Evolutionary conservation across 2,797 vertebrate genomes (phyloP).

Genomic region (Aulostomus chinensis): DNA sequence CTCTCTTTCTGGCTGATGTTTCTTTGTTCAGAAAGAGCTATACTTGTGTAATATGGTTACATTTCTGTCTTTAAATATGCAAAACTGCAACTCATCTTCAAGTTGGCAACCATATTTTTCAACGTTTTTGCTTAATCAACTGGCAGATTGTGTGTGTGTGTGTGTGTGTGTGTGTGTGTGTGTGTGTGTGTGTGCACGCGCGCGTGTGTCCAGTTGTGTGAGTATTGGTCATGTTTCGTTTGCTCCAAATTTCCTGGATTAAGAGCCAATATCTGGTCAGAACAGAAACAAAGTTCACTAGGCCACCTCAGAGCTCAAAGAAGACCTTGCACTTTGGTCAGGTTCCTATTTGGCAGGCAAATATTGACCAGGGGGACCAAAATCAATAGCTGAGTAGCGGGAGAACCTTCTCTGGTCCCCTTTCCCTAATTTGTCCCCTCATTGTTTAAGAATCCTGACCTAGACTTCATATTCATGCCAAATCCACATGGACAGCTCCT

Average conservation of each 20-base stretch:
- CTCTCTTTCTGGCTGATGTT: too few relatives aligned
- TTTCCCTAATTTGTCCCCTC: not conserved
- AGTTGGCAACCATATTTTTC: too few relatives aligned
- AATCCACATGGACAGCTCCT: not conserved
- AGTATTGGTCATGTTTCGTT: too few relatives aligned
- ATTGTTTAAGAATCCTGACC: not conserved
- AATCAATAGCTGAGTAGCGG: slow-evolving; percentile 49
- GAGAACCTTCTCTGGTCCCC: slow-evolving; percentile 1
- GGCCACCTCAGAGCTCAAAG: not conserved
- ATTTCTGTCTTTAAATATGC: too few relatives aligned
- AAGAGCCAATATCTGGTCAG: slow-evolving; percentile 4
- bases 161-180: too few relatives aligned
- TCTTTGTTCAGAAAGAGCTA: too few relatives aligned
- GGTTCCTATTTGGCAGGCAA: slow-evolving; percentile 48
- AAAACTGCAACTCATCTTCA: too few relatives aligned
- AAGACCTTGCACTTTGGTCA: slow-evolving; percentile 53
- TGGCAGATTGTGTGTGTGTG: too few relatives aligned
- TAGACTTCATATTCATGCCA: not conserved
- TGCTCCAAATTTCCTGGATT: not conserved
- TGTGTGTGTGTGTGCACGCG: too few relatives aligned
- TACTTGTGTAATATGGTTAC: too few relatives aligned
- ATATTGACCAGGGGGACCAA: slow-evolving; percentile 52
- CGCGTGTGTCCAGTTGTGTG: too few relatives aligned
- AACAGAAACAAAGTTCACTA: slow-evolving; percentile 17
- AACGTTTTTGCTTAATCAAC: too few relatives aligned